Conservation (phyloP, 2,888 invertebrate genomes). For the Trypoxylon attenuatum region DNA sequence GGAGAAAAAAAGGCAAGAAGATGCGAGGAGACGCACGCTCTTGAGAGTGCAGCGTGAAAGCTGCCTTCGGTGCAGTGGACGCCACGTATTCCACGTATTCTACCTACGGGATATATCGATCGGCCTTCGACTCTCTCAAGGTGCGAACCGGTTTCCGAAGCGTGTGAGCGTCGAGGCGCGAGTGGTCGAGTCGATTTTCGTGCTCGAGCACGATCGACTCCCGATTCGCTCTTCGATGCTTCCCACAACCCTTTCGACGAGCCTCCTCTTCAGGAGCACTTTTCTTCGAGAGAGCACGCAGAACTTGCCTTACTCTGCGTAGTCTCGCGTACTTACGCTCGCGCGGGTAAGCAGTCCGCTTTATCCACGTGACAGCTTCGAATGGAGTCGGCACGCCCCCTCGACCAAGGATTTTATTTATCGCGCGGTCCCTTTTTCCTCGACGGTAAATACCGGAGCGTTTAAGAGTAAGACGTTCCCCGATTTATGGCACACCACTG, state of each 20-base stretch:
- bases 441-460: conserved; percentile 57
- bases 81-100: conserved; percentile 2
- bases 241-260: conserved; percentile 16
- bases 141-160: conserved; percentile 65
- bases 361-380: not conserved
- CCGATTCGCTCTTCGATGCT: conserved; percentile 12
- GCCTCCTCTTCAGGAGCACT: not conserved
- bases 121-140: conserved; percentile 56
- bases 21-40: conserved; percentile 36
- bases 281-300: not conserved
- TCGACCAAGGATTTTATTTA: conserved; percentile 62
- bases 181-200: conserved; percentile 27
- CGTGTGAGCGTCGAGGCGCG: conserved; percentile 51
- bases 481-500: conserved; percentile 58
- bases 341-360: too few species aligned
- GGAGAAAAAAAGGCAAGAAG: not conserved
- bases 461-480: conserved; percentile 63
- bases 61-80: conserved; percentile 27
- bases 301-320: conserved; percentile 23
- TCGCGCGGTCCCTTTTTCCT: conserved; percentile 56
- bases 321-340: too few species aligned
- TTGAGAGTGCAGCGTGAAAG: conserved; percentile 49
- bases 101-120: conserved; percentile 47
- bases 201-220: conserved; percentile 36
- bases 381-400: conserved; percentile 45